A percentile compares a stretch with the other conserved stretches of the same genome.
Conservation (phyloP, 2,888 invertebrate species). For the Erannis defoliaria region DNA sequence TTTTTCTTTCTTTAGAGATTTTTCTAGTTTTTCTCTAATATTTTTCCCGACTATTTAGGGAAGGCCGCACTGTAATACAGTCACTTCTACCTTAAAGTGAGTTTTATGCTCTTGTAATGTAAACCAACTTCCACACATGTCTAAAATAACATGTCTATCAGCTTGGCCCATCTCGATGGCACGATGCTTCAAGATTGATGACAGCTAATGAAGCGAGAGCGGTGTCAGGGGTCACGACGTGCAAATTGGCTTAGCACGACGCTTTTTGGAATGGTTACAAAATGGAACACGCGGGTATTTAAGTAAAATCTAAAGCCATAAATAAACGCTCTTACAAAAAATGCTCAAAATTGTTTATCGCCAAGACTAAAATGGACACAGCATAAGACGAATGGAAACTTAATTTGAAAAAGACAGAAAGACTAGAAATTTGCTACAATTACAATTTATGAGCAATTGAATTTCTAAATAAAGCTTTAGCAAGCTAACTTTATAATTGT, state of each 20-base stretch:
- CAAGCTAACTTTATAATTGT: too few species aligned
- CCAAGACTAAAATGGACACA: too few species aligned
- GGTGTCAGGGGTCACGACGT: constrained; percentile 60
- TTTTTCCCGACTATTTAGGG: background rate
- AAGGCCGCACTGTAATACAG: background rate
- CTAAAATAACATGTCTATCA: constrained; percentile 36
- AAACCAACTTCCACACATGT: constrained; percentile 13
- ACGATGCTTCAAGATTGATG: constrained; percentile 58
- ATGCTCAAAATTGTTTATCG: too few species aligned
- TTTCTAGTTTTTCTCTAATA: background rate
- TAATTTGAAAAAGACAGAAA: too few species aligned
- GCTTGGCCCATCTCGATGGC: constrained; percentile 40
- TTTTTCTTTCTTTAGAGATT: background rate
- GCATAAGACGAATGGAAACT: too few species aligned
- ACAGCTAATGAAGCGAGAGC: constrained; percentile 58
- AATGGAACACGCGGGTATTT: background rate
- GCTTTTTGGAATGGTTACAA: constrained; percentile 22
- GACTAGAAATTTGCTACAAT: too few species aligned
- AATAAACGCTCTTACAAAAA: too few species aligned
- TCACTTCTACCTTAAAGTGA: background rate
- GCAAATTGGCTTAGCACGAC: constrained; percentile 48
- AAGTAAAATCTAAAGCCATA: background rate
- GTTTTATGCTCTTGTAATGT: background rate
- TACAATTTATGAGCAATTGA: too few species aligned
- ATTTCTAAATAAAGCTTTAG: too few species aligned